Evolutionary conservation across 2,113 vertebrate species (phyloP).

Genomic region (Candoia aspera): DNA sequence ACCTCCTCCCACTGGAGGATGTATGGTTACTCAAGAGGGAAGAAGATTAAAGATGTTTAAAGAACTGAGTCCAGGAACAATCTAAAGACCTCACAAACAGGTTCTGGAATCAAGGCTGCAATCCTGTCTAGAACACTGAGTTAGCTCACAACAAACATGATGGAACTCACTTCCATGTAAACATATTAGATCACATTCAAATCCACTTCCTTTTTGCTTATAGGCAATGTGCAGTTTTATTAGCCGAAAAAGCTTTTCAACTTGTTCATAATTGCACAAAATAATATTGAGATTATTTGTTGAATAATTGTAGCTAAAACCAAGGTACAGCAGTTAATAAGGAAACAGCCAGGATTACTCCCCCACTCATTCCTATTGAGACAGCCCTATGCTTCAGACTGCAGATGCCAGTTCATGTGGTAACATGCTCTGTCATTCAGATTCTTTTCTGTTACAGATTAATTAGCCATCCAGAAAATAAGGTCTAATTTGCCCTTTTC

Average conservation of each 20-base stretch:
- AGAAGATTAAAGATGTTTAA: background rate
- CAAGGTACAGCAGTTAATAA: background rate
- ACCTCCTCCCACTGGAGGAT: no score
- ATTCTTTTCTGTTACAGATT: background rate
- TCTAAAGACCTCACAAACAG: background rate
- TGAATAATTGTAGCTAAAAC: conserved; percentile 1
- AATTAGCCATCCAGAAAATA: background rate
- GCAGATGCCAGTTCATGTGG: background rate
- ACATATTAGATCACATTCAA: background rate
- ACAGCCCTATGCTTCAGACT: background rate
- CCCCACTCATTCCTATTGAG: background rate
- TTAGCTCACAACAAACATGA: background rate
- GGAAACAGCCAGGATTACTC: background rate
- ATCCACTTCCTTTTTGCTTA: background rate
- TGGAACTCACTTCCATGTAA: background rate
- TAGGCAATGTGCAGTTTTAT: background rate
- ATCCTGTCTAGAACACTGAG: background rate
- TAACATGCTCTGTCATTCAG: background rate
- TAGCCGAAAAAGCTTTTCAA: background rate
- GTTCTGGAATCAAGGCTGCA: background rate
- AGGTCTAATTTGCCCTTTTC: background rate
- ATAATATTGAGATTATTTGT: background rate
- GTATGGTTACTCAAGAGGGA: background rate
- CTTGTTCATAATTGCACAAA: background rate
- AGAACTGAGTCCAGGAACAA: background rate